Base-by-base conservation (phyloP, 2,797 vertebrate species). In the Nyctibius grandis region DNA sequence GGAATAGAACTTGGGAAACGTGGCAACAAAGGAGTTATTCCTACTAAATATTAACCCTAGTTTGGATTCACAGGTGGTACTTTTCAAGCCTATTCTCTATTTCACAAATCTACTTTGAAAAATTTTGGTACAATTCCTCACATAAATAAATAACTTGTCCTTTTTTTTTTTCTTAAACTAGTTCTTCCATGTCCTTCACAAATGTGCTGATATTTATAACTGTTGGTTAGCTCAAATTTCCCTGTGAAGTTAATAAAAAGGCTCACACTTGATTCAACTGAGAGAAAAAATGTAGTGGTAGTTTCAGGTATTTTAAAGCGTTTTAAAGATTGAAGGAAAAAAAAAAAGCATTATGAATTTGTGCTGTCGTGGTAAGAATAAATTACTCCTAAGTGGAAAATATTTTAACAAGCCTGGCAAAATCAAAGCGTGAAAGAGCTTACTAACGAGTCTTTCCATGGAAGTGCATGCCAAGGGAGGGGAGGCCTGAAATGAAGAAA, bases 371-470 rank as follows among this genome's bases (percentile, higher is more conserved):
- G 50, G 93, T 94, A 89, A 81, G 72, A 67, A 68, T 36, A 93
- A 95, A 80, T 68, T 47, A 91, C 61, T 94, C 38, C 63, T 40
- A 93, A 92, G 45, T 88, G 94, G 94, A 97, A 98, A 97, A 95
- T 88, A 89, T 44, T 93, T 54, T 89, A 75, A 76, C 47, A 83
- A 70, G 5, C 40, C 85, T 97, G 94, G 93, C 88, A 96, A 92
- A 94, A 94, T 89, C 25, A 83, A 85, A 86, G 23, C 47, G 51
- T 67, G 53, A 74, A 95, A 87, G 36, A 36, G 11, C 31, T 87
- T 85, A 63, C 54, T 86, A 92, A 87, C 42, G 31, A 77, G 56
- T 59, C 40, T 83, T 88, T 87, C 88, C 65, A 54, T 51, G 14
- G 26, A 76, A 65, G 42, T 48, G 38, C 28, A 53, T 74, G 78